These are phyloP conservation scores for Gallinago undulata DNA, from an alignment of 2,113 vertebrate genomes.

Conservation along the genomic window DNA sequence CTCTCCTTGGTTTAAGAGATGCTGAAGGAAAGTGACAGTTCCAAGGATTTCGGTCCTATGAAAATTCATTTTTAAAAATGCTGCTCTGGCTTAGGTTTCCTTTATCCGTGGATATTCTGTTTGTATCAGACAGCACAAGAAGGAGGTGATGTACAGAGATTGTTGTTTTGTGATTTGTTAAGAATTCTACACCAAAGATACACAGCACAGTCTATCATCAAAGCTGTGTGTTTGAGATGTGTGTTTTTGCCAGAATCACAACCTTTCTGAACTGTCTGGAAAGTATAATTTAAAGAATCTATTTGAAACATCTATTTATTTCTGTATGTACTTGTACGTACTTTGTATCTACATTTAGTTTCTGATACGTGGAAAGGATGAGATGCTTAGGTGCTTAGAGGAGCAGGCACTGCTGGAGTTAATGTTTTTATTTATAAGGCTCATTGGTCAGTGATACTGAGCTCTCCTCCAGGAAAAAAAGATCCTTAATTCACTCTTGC, in stretches of 20 bases:
- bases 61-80: not conserved
- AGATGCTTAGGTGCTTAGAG: not conserved
- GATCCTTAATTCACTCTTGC: not conserved
- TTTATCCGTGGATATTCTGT: not conserved
- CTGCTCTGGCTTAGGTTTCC: not conserved
- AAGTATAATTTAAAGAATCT: not conserved
- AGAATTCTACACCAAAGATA: not conserved
- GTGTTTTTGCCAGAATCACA: not conserved
- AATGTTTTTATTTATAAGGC: conserved; percentile 39
- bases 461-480: conserved; percentile 26
- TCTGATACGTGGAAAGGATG: not conserved
- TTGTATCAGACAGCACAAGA: rapidly evolving
- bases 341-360: not conserved
- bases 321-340: not conserved
- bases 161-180: not conserved
- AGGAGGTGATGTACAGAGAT: not conserved
- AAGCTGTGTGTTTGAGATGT: not conserved
- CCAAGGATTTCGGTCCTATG: not conserved
- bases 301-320: not conserved
- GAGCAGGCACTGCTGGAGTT: conserved; percentile 11
- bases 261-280: not conserved
- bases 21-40: not conserved
- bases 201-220: not conserved
- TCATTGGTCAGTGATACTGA: conserved; percentile 30
- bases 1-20: not conserved